Evolutionary conservation across 2,113 vertebrate genomes (phyloP), one percentile per base, ranked within the genome.

Genomic region (Cheirogaleus medius): DNA sequence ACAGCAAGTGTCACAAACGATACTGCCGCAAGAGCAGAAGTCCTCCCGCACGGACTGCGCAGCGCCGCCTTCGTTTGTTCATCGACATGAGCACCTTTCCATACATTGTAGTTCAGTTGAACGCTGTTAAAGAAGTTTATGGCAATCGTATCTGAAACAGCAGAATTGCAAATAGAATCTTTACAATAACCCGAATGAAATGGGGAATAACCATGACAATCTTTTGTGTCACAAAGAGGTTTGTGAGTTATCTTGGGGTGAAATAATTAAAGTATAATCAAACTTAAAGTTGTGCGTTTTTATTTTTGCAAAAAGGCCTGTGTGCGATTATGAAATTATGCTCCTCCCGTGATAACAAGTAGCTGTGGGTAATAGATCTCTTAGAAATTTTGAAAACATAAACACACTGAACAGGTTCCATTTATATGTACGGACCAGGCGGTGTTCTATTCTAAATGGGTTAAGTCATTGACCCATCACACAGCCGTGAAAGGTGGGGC

Each of bases 371-470:
- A 73, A 18, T 63, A 74, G 15, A 23, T 37, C 15, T 56, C 14
- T 86, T 81, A 91, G 60, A 96, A 37, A 84, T 13, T 29, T 64
- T 68, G 44, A 84, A 71, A 85, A 97, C 88, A 25, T 60, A 92
- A 83, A 64, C 5, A 56, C 20, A 37, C 4, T 58, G 60, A 77
- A 29, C 9, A 68, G 66, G 7, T 82, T 49, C 5, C 10, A 23
- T 56, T 87, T 92, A 32, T 14, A 4, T n/a, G 27, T 87, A 42
- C 6, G 34, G 21, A 6, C 32, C 44, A 71, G 54, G 9, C 5
- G n/a, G 74, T 68, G 11, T 49, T 97, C 54, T 94, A 2, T 58
- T 87, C 64, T 73, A 49, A 69, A 6, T 56, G 42, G 39, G 34
- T 76, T 84, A 60, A 95, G 18, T 71, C 6, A 25, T 5, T 87